Conservation (phyloP, 2,797 vertebrate genomes). For the Acanthurus leucopareius region DNA sequence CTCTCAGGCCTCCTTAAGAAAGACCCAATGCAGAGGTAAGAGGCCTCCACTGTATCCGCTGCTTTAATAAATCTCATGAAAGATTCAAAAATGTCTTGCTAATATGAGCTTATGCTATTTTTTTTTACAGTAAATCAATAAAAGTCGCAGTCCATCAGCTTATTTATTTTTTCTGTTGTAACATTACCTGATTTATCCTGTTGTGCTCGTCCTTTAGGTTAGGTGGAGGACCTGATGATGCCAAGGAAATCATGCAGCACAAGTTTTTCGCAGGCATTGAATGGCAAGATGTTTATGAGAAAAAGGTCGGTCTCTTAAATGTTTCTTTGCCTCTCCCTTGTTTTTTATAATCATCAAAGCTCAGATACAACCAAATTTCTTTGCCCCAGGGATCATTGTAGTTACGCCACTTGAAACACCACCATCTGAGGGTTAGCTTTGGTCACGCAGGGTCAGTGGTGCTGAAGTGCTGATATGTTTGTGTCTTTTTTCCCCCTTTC, state of each 20-base stretch:
- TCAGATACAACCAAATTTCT: not conserved
- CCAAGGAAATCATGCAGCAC: slow-evolving; percentile 99
- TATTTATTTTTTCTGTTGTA: not conserved
- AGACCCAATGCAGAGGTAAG: slow-evolving; percentile 94
- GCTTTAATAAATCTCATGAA: not conserved
- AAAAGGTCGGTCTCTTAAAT: slow-evolving; percentile 88
- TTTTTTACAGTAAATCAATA: not conserved
- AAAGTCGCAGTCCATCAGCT: not conserved
- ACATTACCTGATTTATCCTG: not conserved
- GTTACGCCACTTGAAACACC: slow-evolving; percentile 1
- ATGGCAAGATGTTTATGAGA: slow-evolving; percentile 98
- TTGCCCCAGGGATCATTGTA: not conserved
- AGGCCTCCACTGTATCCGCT: not conserved
- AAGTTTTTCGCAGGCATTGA: slow-evolving; percentile 95
- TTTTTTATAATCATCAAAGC: not conserved
- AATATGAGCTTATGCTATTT: not conserved
- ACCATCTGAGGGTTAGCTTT: not conserved
- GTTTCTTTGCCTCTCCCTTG: not conserved
- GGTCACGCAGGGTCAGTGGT: slow-evolving; percentile 12
- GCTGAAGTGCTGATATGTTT: slow-evolving; percentile 65
- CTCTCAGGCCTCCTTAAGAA: slow-evolving; percentile 96
- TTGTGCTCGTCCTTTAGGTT: slow-evolving; percentile 86
- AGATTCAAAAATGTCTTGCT: not conserved
- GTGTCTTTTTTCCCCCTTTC: slow-evolving; percentile 51
- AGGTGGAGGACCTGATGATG: slow-evolving; percentile 94